Percentiles rank a stretch among this genome's conserved stretches.
These are phyloP conservation scores for Teleogryllus occipitalis DNA, from an alignment of 1,140 invertebrate species.

Conservation along the genomic window DNA sequence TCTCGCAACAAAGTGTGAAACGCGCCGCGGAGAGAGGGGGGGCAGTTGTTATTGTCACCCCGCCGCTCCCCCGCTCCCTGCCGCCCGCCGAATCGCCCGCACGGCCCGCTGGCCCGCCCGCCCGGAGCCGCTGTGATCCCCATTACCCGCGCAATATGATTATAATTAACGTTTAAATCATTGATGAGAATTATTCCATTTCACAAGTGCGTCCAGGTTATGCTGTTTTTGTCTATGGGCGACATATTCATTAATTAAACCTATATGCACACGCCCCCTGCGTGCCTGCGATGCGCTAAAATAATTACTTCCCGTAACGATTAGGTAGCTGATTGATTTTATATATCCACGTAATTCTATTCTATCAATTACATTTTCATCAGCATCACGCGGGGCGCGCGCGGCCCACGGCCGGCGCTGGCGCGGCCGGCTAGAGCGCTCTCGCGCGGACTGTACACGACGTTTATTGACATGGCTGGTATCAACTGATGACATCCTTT, in stretches of 20 bases:
- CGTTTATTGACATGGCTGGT: neutral
- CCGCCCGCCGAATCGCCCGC: neutral
- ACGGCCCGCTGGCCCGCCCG: too few species aligned
- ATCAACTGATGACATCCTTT: neutral
- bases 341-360: neutral
- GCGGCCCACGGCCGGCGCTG: too few species aligned
- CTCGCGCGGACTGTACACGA: neutral
- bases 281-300: neutral
- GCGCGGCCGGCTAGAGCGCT: neutral
- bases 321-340: neutral
- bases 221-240: neutral
- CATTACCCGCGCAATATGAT: neutral
- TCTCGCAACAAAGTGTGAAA: neutral
- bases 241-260: neutral
- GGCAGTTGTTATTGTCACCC: neutral
- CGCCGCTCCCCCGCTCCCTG: neutral
- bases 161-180: slow-evolving; percentile 2
- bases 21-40: neutral
- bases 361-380: neutral
- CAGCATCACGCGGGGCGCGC: neutral
- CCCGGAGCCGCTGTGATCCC: too few species aligned
- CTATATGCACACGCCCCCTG: neutral
- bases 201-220: neutral
- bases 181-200: neutral
- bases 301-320: neutral